Base-by-base conservation (phyloP, 2,888 invertebrate genomes). In the Andrena camellia region DNA sequence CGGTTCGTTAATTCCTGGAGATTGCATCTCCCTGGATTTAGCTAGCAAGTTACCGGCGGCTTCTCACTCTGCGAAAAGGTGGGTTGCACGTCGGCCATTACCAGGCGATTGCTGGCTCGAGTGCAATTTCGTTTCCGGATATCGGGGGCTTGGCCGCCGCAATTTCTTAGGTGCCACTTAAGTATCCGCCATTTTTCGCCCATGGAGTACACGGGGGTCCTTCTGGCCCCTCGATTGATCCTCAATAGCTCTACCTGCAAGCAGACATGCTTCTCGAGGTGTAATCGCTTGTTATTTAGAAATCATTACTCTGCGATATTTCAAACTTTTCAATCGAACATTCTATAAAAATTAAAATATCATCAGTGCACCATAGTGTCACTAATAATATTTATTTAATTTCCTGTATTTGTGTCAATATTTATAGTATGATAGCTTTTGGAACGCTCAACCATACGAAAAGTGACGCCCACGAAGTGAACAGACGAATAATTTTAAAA, bases 1-100 rank as follows among this genome's bases (percentile, higher is more conserved):
- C 81, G 88, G 89, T 87, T 90, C 89, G 88, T 90, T 90, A 89
- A 86, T 77, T 84, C 59, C 68, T 62, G 64, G 75, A 75, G 78
- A 70, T 83, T 81, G 88, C 85, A 83, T 74, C 82, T 83, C 77
- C 70, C 73, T 68, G 81, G 81, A 88, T 75, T 87, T 83, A 78
- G 75, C 68, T 48, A 73, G 75, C 63, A 72, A 73, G 79, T 80
- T 82, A 79, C 69, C 82, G 64, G 81, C 73, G 79, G 79, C 59
- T 84, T 84, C 63, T 81, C 70, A 48, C 68, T 48, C 63, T 8
- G 26, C 42, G 59, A 50, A 31, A 42, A 66, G 59, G 54, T 64
- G 60, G 67, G 62, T 26, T 50, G 73, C 81, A 79, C 83, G 81
- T 87, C 77, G 48, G 48, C 77, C 74, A 81, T 87, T 77, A 87